These are phyloP conservation scores for Galerucella pusilla DNA, from an alignment of 2,888 invertebrate species.

Conservation along the genomic window DNA sequence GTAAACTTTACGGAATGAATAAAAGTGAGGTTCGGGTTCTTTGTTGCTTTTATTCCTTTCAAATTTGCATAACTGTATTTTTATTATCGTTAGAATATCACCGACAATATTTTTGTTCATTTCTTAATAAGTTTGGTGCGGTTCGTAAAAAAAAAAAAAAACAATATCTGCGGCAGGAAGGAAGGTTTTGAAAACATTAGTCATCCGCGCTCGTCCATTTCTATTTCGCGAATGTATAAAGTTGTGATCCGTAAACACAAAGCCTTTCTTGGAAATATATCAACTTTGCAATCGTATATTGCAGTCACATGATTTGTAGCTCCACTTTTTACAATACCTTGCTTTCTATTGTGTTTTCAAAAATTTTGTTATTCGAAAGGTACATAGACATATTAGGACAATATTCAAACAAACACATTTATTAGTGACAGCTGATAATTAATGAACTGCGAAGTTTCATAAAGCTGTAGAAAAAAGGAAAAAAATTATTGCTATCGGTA, in stretches of 20 bases:
- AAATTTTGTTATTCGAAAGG: slow-evolving; percentile 44
- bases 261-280: slow-evolving; percentile 55
- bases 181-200: slow-evolving; percentile 29
- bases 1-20: slow-evolving; percentile 51
- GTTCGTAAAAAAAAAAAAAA: slow-evolving; percentile 23
- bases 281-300: slow-evolving; percentile 58
- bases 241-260: slow-evolving; percentile 56
- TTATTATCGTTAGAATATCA: not conserved
- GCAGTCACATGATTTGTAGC: slow-evolving; percentile 58
- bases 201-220: slow-evolving; percentile 50
- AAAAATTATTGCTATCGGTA: no score
- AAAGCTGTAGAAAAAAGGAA: no score
- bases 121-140: slow-evolving; percentile 8
- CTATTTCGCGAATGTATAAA: slow-evolving; percentile 55
- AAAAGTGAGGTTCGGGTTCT: slow-evolving; percentile 39
- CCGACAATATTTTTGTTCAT: not conserved
- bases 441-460: no score
- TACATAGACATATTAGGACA: not conserved
- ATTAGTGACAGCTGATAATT: no score
- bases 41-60: slow-evolving; percentile 27
- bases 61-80: slow-evolving; percentile 19
- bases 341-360: slow-evolving; percentile 51
- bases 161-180: slow-evolving; percentile 31
- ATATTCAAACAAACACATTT: not conserved
- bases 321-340: slow-evolving; percentile 56